Evolutionary conservation across 2,888 invertebrate genomes (phyloP).

Genomic region (Lasioglossum vierecki): DNA sequence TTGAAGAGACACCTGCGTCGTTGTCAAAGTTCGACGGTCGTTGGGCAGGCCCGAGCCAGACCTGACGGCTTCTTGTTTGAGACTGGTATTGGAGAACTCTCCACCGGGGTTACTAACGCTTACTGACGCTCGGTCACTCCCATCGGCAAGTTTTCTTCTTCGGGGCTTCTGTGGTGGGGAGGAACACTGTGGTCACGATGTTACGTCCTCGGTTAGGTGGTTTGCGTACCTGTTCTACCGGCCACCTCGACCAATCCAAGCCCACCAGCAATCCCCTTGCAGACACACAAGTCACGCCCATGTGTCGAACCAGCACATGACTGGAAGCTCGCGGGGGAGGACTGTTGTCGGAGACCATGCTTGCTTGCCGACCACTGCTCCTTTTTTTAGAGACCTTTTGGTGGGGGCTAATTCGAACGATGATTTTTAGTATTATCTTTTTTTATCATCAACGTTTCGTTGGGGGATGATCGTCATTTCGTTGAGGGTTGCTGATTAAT

Average conservation of each 20-base stretch:
- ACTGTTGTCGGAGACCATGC: slow-evolving; percentile 56
- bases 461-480: too few species aligned
- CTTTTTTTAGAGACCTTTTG: neutral
- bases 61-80: slow-evolving; percentile 74
- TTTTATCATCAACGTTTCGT: too few species aligned
- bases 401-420: neutral
- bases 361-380: neutral
- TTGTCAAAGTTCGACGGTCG: too few species aligned
- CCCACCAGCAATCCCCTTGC: neutral
- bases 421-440: neutral
- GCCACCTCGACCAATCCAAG: slow-evolving; percentile 44
- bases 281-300: slow-evolving; percentile 46
- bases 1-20: slow-evolving; percentile 40
- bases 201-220: neutral
- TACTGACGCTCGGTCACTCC: slow-evolving; percentile 71
- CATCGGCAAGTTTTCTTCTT: slow-evolving; percentile 30
- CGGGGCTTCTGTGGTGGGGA: slow-evolving; percentile 17
- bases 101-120: slow-evolving; percentile 61
- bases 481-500: neutral
- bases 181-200: slow-evolving; percentile 11
- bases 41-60: slow-evolving; percentile 45
- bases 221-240: slow-evolving; percentile 48
- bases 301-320: slow-evolving; percentile 14
- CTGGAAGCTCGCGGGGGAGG: slow-evolving; percentile 29
- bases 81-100: slow-evolving; percentile 72